Base-by-base conservation (phyloP, 2,888 invertebrate species). In the Acronicta alni region DNA sequence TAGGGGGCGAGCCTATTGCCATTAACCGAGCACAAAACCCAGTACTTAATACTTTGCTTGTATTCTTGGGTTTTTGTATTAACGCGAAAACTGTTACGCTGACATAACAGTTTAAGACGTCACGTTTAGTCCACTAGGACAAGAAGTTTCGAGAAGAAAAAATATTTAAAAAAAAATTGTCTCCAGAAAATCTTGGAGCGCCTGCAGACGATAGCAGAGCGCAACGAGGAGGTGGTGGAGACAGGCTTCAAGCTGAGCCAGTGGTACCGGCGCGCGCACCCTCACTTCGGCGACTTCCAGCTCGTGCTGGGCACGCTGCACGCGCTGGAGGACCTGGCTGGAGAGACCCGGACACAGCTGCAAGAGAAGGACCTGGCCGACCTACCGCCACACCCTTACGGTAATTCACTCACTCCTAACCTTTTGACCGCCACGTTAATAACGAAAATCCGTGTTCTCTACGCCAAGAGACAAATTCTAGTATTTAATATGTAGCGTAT, bases 201-300 rank as follows among this genome's bases (percentile, higher is more conserved):
- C 0, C 63, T 91, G 0, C 72, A 72, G 10, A 10, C 52, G 0
- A 67, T 91, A 45, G 57, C 77, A 44, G 53, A 74, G 0, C 37
- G 0, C 1, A 49, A n/a, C 32, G 0, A 44, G 0, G 75, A 75
- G 0, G 35, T 56, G 0, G 3, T 64, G 0, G 64, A 68, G 2
- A 72, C 67, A 0, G 74, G 81, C 26, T 85, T 81, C 67, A 57
- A 66, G 15, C 56, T 89, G 38, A 88, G 80, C 30, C 70, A 69
- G 17, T 30, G 44, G 0, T 89, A 88, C 70, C 86, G 92, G 0
- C 81, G 77, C 43, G 58, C 57, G 8, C 84, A 90, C 53, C 91
- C 92, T 0, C 92, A 92, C 68, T 83, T 81, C 55, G 85, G 79
- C 0, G 93, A 93, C 80, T 91, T 90, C 75, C 84, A 88, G 45